Evolutionary conservation across 2,113 vertebrate species (phyloP), one percentile per base, ranked within the genome.

Genomic region (Peromyscus maniculatus): DNA sequence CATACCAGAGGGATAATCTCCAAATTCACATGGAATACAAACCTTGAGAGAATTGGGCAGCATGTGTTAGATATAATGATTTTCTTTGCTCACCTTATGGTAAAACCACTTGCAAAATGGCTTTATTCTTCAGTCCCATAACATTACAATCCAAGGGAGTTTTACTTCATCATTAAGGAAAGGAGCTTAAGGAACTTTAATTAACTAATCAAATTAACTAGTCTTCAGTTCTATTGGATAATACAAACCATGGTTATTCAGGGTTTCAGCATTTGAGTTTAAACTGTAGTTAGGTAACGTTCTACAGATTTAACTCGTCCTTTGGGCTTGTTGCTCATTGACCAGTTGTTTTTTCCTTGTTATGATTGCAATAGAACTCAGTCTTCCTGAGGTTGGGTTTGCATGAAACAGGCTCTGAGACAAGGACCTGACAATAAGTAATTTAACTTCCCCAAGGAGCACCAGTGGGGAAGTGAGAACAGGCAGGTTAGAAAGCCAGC

Each of bases 151-250:
- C 62, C 43, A 87, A 91, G 88, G 91, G 52, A 67, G 59, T 83
- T 97, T 98, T 72, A 59, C 92, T 75, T 90, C 22, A 59, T 43
- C 71, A 15, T 91, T 91, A 95, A 96, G 52, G 94, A 83, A 90
- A 94, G 95, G n/a, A 22, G 36, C 22, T 80, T 31, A 33, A 88
- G 92, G 72, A n/a, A 83, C 16, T 11, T 91, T 74, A 12, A 43
- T 43, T 43, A 43, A 43, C 33, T 72, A 75, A 87, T 79, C 75
- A 3, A 16, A 49, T 87, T 39, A 97, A 97, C 77, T 87, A 78
- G 80, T 80, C 71, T 86, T 17, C 21, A 78, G 39, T 93, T 75
- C 67, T 67, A 66, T n/a, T 43, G n/a, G 26, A 17, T 66, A 92
- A 90, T 97, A 77, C 88, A 67, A 93, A 52, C 12, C 19, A 28